phyloP scores from a whole-genome alignment of 2,888 invertebrate species.

The Mythimna pallens region DNA sequence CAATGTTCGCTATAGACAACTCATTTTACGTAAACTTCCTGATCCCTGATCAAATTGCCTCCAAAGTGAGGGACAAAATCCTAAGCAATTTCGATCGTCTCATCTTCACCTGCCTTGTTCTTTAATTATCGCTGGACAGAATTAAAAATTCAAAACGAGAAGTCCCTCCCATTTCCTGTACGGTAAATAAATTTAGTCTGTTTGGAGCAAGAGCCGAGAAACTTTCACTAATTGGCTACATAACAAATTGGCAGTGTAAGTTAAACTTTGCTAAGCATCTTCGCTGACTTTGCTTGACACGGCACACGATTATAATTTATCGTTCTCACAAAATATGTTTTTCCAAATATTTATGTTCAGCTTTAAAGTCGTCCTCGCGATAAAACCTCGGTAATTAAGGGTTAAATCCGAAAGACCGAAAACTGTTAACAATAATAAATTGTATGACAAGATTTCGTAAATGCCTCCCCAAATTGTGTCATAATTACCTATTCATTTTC shows the following conservation, averaged over 20 bases:
- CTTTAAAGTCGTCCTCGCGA: slow-evolving; percentile 32
- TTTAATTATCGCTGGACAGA: slow-evolving; percentile 58
- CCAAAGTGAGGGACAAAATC: slow-evolving; percentile 44
- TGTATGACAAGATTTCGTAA: slow-evolving; percentile 56
- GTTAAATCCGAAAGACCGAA: slow-evolving; percentile 44
- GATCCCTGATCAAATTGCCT: slow-evolving; percentile 56
- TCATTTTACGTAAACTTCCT: slow-evolving; percentile 53
- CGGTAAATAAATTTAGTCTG: slow-evolving; percentile 62
- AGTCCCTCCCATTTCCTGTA: slow-evolving; percentile 64
- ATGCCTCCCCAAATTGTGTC: slow-evolving; percentile 44
- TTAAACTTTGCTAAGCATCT: slow-evolving; percentile 66
- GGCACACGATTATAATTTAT: slow-evolving; percentile 54
- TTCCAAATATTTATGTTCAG: slow-evolving; percentile 57
- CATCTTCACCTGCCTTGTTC: slow-evolving; percentile 50
- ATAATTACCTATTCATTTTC: slow-evolving; percentile 42
- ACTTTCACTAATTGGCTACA: slow-evolving; percentile 71
- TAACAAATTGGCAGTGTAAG: slow-evolving; percentile 72
- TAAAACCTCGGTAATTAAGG: slow-evolving; percentile 40
- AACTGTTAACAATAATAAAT: slow-evolving; percentile 59
- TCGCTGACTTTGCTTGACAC: slow-evolving; percentile 50
- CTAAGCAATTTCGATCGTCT: slow-evolving; percentile 50
- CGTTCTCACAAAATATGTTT: slow-evolving; percentile 52
- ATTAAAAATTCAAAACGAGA: slow-evolving; percentile 70
- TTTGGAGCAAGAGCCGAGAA: slow-evolving; percentile 62
- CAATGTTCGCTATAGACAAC: slow-evolving; percentile 35